These are phyloP conservation scores for Cheilosia vulpina DNA, from an alignment of 2,888 invertebrate genomes.

Conservation along the genomic window DNA sequence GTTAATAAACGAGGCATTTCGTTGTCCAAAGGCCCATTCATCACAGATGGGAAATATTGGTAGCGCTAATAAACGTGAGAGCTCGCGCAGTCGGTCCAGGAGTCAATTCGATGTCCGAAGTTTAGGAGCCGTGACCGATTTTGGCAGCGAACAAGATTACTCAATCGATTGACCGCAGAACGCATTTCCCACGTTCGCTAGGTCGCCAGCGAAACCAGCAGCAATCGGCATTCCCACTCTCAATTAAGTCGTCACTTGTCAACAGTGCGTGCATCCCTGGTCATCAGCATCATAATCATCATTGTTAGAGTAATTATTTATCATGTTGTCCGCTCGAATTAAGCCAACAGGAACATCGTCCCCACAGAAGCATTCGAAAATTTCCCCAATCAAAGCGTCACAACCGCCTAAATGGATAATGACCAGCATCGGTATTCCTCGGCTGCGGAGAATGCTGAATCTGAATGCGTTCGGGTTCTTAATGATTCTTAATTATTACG, in stretches of 20 bases:
- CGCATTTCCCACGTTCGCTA: conserved; percentile 28
- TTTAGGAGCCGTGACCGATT: conserved; percentile 9
- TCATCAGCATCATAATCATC: conserved; percentile 20
- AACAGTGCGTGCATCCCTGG: conserved; percentile 19
- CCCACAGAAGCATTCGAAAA: conserved; percentile 24
- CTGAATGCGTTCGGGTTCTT: conserved; percentile 49
- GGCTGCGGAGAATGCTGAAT: conserved; percentile 3
- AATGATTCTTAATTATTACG: conserved; percentile 73
- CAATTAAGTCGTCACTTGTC: conserved; percentile 65
- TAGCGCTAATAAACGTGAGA: conserved; percentile 56
- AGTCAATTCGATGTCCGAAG: conserved; percentile 36
- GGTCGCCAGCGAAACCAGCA: not conserved
- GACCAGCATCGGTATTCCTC: conserved; percentile 45
- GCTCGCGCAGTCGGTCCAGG: not conserved
- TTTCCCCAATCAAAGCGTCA: conserved; percentile 61
- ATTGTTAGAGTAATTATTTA: conserved; percentile 65
- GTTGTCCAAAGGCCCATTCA: conserved; percentile 21
- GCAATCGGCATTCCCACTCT: conserved; percentile 37
- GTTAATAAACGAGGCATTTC: conserved; percentile 12
- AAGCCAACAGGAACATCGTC: conserved; percentile 14
- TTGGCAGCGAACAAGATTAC: not conserved
- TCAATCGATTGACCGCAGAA: conserved; percentile 5
- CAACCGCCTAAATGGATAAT: conserved; percentile 48
- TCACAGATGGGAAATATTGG: conserved; percentile 21
- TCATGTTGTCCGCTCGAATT: conserved; percentile 54